Evolutionary conservation across 2,888 invertebrate species (phyloP), one percentile per base, ranked within the genome.

Genomic region (Sminthurides aquaticus): DNA sequence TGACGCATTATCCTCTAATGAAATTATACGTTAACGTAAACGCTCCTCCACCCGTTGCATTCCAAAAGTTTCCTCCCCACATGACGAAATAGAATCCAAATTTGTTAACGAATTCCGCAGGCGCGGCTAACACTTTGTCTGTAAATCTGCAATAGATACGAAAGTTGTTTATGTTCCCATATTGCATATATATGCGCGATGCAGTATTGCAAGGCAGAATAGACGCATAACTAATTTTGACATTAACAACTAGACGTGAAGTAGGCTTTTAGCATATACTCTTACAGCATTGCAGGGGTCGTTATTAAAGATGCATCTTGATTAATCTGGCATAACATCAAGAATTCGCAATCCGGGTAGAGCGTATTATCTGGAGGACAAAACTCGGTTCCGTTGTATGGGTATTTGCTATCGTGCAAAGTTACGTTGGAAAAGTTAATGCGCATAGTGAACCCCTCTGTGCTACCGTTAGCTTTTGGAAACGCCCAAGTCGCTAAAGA

Each of bases 401-500:
- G n/a, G n/a, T n/a, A n/a, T n/a, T n/a, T n/a, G n/a, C n/a, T n/a
- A n/a, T n/a, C n/a, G 8, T 24, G 2, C 2, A 60, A 27, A n/a
- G 25, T 24, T 15, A 54, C 18, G 24, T 28, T n/a, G 3, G 26
- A 8, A 22, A 61, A 55, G 8, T 8, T 20, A 28, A 61, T 55
- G 29, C 55, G 56, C 5, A 62, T 15, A 3, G 56, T 22, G 29
- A 28, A 62, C n/a, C 62, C 62, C 11, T 55, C 62, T 5, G 43
- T 34, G 8, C 55, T 62, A 1, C 25, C 24, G 25, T 62, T 62
- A 1, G 54, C 62, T 24, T 34, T 62, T 1, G 56, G 28, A 24
- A 62, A 62, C 3, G 28, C 62, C 54, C 54, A 62, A n/a, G 62
- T 62, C 3, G 56, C 29, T n/a, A 62, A 43, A n/a, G 62, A 62